Evolutionary conservation across 1,140 invertebrate species (phyloP).

Genomic region (Drosophila yakuba): DNA sequence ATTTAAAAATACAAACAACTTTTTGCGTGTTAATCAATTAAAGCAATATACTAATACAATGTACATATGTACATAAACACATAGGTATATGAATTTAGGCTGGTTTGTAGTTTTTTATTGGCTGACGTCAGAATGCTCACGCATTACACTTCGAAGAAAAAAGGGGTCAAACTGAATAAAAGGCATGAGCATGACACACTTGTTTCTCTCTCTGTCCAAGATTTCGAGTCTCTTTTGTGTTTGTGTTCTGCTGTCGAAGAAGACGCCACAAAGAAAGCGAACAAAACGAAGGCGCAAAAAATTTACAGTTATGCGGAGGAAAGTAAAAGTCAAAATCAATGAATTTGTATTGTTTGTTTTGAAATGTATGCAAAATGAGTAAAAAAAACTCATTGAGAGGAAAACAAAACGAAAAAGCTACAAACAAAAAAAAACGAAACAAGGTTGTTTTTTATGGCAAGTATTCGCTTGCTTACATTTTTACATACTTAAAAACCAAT

Average conservation of each 20-base stretch:
- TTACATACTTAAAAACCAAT: not conserved
- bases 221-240: constrained; percentile 24
- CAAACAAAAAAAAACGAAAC: not conserved
- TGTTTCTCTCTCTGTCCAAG: constrained; percentile 22
- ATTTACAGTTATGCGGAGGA: constrained; percentile 50
- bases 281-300: constrained; percentile 27
- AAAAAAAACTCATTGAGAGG: not conserved
- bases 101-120: no score
- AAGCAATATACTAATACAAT: not conserved
- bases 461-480: not conserved
- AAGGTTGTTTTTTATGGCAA: not conserved
- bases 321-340: constrained; percentile 78
- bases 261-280: constrained; percentile 47
- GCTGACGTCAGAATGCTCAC: not conserved
- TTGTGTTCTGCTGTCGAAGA: constrained; percentile 27
- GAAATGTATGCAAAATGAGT: constrained; percentile 6
- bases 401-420: not conserved
- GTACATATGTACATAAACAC: not conserved
- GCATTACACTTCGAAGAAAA: constrained; percentile 10
- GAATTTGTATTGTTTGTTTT: constrained; percentile 49
- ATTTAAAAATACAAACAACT: constrained; percentile 1
- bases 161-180: constrained; percentile 13
- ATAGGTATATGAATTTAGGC: no score
- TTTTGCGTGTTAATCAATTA: constrained; percentile 18
- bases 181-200: constrained; percentile 17